These are phyloP conservation scores for Solea senegalensis DNA, from an alignment of 2,113 vertebrate genomes.

Conservation along the genomic window DNA sequence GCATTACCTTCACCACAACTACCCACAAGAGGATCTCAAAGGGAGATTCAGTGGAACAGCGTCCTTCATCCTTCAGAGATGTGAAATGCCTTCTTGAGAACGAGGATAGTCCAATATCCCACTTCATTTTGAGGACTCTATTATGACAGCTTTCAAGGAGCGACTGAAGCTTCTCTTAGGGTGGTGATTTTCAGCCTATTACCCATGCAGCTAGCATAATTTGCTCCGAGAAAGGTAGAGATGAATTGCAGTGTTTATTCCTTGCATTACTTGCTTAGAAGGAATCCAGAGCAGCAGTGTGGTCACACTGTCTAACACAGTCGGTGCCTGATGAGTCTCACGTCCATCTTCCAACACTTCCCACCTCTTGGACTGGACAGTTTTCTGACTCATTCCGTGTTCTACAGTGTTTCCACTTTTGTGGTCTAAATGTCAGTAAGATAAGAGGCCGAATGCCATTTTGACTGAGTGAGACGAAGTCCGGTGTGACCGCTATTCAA, in stretches of 20 bases:
- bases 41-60: constrained; percentile 26
- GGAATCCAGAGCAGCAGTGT: constrained; percentile 19
- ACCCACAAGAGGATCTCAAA: not conserved
- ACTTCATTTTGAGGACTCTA: constrained; percentile 31
- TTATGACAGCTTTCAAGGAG: constrained; percentile 27
- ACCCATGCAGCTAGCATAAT: constrained; percentile 32
- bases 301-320: constrained; percentile 29
- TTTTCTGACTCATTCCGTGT: constrained; percentile 24
- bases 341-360: constrained; percentile 25
- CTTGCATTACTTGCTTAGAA: constrained; percentile 28
- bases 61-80: constrained; percentile 32
- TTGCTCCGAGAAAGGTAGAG: constrained; percentile 37
- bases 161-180: constrained; percentile 19
- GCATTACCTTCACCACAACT: constrained; percentile 12
- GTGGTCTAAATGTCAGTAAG: constrained; percentile 40
- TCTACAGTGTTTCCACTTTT: constrained; percentile 34
- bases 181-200: constrained; percentile 16
- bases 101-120: too few relatives aligned
- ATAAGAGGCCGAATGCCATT: constrained; percentile 28
- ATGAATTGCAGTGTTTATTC: constrained; percentile 49
- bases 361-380: not conserved
- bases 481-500: constrained; percentile 22
- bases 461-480: constrained; percentile 47
- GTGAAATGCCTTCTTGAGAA: constrained; percentile 28
- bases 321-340: constrained; percentile 37